These are phyloP conservation scores for Sesamia nonagrioides DNA, from an alignment of 1,140 invertebrate genomes.

Conservation along the genomic window DNA sequence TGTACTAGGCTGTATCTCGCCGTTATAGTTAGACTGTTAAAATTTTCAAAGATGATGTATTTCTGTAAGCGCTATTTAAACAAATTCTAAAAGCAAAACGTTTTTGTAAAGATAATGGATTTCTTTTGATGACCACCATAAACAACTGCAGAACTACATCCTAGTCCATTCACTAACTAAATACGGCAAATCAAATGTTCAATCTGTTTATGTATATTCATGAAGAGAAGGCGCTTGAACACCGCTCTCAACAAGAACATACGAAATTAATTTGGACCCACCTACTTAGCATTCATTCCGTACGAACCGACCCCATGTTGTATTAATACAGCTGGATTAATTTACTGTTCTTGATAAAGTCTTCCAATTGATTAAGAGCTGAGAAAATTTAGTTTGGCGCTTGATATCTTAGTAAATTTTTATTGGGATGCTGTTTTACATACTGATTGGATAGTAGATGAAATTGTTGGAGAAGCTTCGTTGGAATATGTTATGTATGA, in stretches of 20 bases:
- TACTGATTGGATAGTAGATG: constrained; percentile 4
- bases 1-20: no score
- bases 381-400: constrained; percentile 13
- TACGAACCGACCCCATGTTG: constrained; percentile 52
- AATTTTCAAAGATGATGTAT: no score
- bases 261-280: constrained; percentile 60
- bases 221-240: constrained; percentile 19
- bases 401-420: background rate
- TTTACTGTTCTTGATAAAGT: constrained; percentile 54
- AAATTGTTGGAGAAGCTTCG: background rate
- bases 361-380: constrained; percentile 48
- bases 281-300: constrained; percentile 65
- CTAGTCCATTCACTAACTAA: background rate
- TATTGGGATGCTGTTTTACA: constrained; percentile 6
- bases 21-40: no score
- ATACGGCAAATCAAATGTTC: constrained; percentile 43
- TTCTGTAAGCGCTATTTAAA: no score
- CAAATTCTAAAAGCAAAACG: no score
- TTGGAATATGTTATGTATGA: background rate
- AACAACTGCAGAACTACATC: background rate
- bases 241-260: constrained; percentile 52
- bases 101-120: no score
- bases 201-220: constrained; percentile 46
- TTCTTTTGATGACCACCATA: no score
- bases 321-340: constrained; percentile 63